Percentiles rank a stretch among this genome's conserved stretches.
These are phyloP conservation scores for Scaptomyza flava DNA, from an alignment of 2,888 invertebrate species.

Conservation along the genomic window DNA sequence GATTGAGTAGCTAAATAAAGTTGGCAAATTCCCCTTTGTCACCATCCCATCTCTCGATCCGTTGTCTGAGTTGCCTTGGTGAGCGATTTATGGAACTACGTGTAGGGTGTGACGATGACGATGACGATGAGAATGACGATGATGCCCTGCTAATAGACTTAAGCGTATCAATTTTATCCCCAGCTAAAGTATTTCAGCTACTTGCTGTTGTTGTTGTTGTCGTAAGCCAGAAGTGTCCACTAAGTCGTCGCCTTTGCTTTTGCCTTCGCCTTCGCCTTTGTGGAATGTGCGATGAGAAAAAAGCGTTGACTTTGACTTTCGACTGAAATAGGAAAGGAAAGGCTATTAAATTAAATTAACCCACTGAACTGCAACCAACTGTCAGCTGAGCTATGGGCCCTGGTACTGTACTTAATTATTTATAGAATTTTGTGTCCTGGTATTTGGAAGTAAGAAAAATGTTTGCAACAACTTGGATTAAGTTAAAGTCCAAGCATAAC, in stretches of 20 bases:
- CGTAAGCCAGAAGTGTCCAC: conserved; percentile 26
- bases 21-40: conserved; percentile 45
- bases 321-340: conserved; percentile 1
- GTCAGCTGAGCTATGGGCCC: conserved; percentile 6
- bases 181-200: background rate
- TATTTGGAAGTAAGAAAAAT: conserved; percentile 1
- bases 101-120: conserved; percentile 21
- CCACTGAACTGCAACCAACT: conserved; percentile 33
- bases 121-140: conserved; percentile 2
- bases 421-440: conserved; percentile 22
- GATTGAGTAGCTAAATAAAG: conserved; percentile 78
- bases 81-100: conserved; percentile 56
- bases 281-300: conserved; percentile 24
- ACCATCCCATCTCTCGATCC: background rate
- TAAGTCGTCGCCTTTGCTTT: conserved; percentile 5
- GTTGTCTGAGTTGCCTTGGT: conserved; percentile 11
- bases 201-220: background rate
- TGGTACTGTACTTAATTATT: conserved; percentile 45
- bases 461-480: background rate
- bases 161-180: conserved; percentile 58
- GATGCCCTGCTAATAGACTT: conserved; percentile 48
- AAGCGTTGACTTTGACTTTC: conserved; percentile 1
- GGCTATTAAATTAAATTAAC: conserved; percentile 30
- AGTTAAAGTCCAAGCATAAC: background rate
- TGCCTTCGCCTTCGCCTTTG: conserved; percentile 6